Conservation (phyloP, 2,113 vertebrate genomes). For the Rattus norvegicus region DNA sequence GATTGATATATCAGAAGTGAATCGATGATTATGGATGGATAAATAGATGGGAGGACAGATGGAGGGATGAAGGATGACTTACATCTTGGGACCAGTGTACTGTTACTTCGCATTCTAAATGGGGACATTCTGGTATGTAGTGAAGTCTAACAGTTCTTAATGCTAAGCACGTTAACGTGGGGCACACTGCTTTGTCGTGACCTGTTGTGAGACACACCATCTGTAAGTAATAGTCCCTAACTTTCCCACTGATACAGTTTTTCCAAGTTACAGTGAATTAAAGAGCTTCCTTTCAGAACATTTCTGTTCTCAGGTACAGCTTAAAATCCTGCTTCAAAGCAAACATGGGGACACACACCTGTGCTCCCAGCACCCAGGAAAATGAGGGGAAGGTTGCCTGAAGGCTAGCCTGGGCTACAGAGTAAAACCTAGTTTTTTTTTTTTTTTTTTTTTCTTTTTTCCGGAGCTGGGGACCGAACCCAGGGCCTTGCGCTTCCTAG, state of each 20-base stretch:
- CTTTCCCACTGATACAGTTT: not conserved
- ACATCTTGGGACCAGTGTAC: not conserved
- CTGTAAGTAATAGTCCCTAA: no score
- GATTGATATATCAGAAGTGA: not conserved
- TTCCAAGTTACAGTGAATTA: not conserved
- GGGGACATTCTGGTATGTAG: not conserved
- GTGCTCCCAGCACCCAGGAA: not conserved
- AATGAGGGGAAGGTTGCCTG: not conserved
- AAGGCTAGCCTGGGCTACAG: not conserved
- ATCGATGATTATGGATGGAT: no score
- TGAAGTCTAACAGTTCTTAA: not conserved
- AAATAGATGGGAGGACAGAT: not conserved
- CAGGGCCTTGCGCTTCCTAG: no score
- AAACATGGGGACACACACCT: not conserved
- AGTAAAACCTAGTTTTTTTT: not conserved
- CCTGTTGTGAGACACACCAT: no score
- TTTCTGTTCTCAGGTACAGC: not conserved
- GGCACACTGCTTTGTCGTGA: no score
- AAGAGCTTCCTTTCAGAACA: not conserved
- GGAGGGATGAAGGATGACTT: not conserved
- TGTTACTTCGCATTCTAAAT: not conserved
- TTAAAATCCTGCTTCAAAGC: not conserved
- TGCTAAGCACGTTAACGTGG: no score
- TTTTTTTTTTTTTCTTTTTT: no score
- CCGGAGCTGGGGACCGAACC: no score